These are phyloP conservation scores for Labeo catla DNA, from an alignment of 2,113 vertebrate genomes.

Conservation along the genomic window DNA sequence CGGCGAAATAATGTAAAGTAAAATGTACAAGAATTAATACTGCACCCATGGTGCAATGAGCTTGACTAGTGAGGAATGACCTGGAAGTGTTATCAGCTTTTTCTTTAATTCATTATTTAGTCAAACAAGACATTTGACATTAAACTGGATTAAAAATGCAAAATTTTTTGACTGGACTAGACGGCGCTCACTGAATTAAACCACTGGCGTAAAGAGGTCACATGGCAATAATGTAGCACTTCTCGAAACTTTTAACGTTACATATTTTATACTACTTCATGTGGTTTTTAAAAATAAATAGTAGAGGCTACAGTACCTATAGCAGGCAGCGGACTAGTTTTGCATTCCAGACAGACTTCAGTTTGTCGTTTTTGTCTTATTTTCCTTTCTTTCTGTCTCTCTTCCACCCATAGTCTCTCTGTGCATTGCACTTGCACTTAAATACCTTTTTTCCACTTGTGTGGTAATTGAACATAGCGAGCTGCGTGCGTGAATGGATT, in stretches of 20 bases:
- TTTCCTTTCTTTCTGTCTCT: background rate
- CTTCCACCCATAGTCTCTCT: background rate
- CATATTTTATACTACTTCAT: background rate
- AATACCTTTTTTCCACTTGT: constrained; percentile 31
- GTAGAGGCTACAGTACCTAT: background rate
- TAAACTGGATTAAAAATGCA: constrained; percentile 3
- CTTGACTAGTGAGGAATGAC: no score
- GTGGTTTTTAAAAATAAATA: background rate
- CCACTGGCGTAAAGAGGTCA: background rate
- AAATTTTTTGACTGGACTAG: background rate
- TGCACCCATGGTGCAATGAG: background rate
- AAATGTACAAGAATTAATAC: background rate
- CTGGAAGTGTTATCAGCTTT: background rate
- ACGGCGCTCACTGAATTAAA: background rate
- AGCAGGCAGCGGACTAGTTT: background rate
- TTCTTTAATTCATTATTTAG: background rate
- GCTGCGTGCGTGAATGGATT: constrained; percentile 45
- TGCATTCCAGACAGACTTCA: background rate
- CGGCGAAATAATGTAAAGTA: background rate
- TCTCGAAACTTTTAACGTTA: background rate
- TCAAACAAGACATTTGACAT: background rate
- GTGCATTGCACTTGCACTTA: constrained; percentile 40
- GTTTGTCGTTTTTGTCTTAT: background rate
- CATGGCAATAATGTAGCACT: background rate
- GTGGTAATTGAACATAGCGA: constrained; percentile 20